Evolutionary conservation across 2,797 vertebrate genomes (phyloP).

Genomic region (Xyrichtys novacula): DNA sequence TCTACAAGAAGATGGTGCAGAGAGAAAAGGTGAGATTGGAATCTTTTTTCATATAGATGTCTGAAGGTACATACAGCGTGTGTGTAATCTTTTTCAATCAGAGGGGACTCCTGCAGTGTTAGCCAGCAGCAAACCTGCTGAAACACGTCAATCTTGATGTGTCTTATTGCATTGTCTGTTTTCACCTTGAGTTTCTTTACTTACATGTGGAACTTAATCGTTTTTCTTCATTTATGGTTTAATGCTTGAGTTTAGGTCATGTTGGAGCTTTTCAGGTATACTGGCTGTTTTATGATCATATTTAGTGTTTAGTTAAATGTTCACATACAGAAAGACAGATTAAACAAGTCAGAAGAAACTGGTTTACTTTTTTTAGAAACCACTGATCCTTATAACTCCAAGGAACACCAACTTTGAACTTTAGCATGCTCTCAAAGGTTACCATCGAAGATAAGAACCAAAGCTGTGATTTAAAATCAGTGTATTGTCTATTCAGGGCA

Average conservation of each 20-base stretch:
- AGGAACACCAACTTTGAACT: not conserved
- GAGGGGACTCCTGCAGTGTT: constrained; percentile 17
- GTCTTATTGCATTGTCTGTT: constrained; percentile 1
- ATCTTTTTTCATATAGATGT: too few relatives aligned
- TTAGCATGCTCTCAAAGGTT: not conserved
- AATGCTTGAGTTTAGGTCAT: too few relatives aligned
- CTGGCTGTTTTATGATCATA: not conserved
- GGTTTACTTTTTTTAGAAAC: not conserved
- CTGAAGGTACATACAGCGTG: too few relatives aligned
- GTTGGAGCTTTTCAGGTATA: too few relatives aligned
- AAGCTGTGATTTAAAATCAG: not conserved
- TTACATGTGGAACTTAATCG: not conserved
- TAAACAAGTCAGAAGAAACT: not conserved
- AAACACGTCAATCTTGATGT: constrained; percentile 38
- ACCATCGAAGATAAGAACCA: not conserved
- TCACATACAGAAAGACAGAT: not conserved
- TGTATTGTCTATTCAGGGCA: not conserved
- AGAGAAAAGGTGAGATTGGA: constrained; percentile 90
- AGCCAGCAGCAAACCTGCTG: constrained; percentile 30
- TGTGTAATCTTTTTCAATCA: not conserved
- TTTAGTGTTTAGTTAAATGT: not conserved
- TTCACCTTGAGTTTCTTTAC: constrained; percentile 2
- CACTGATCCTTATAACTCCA: not conserved
- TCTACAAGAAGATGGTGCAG: constrained; percentile 99
- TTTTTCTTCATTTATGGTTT: too few relatives aligned